Evolutionary conservation across 2,888 invertebrate species (phyloP).

Genomic region (Augiades crinisus): DNA sequence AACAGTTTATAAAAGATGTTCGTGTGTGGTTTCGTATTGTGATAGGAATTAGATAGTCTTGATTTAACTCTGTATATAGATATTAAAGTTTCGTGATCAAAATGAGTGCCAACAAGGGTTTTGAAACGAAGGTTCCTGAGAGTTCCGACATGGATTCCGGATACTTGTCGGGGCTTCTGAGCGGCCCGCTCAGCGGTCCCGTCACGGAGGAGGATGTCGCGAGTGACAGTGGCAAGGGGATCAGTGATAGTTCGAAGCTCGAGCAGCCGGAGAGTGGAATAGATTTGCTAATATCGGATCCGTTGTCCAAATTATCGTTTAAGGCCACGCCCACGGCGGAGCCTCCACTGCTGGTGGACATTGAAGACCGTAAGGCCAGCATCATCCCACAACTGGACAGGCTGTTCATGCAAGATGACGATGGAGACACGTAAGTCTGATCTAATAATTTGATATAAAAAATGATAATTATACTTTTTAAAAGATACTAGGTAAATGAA

Average conservation of each 20-base stretch:
- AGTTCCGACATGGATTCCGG: constrained; percentile 64
- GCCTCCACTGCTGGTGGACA: constrained; percentile 39
- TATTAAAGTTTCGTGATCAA: constrained; percentile 42
- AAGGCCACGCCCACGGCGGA: constrained; percentile 35
- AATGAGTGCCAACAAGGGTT: constrained; percentile 71
- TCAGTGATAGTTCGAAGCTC: constrained; percentile 41
- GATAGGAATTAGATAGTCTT: constrained; percentile 30
- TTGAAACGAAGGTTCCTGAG: constrained; percentile 55
- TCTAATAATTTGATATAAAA: neutral
- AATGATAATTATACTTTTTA: no score
- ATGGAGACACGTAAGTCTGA: constrained; percentile 94
- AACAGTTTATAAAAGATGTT: constrained; percentile 46
- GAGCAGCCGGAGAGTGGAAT: constrained; percentile 83
- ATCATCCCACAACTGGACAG: constrained; percentile 80
- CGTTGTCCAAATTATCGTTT: constrained; percentile 72
- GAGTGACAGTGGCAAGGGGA: constrained; percentile 42
- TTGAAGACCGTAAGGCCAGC: constrained; percentile 32
- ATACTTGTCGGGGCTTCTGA: constrained; percentile 55
- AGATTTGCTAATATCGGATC: constrained; percentile 79
- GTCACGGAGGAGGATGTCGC: constrained; percentile 35
- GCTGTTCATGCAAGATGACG: constrained; percentile 89
- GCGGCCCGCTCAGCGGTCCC: constrained; percentile 44
- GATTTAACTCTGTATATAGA: constrained; percentile 32
- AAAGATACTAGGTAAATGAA: no score
- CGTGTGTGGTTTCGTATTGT: constrained; percentile 42